These are phyloP conservation scores for Podargus strigoides DNA, from an alignment of 2,797 vertebrate species.

Conservation along the genomic window DNA sequence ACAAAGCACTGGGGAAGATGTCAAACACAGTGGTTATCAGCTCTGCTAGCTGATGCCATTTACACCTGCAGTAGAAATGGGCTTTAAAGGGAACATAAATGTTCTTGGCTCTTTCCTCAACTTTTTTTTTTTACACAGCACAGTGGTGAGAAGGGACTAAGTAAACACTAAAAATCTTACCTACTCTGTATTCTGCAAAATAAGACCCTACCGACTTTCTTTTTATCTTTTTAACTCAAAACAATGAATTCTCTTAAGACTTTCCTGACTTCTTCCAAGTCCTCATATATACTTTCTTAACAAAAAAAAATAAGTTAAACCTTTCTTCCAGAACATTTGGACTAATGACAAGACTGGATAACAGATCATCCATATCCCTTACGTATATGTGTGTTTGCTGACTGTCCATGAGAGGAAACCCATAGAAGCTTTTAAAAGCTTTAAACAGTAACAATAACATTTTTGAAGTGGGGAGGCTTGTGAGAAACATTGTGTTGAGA, in stretches of 20 bases:
- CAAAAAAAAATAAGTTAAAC: not conserved
- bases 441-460: not conserved
- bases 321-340: constrained; percentile 14
- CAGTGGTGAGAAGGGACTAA: not conserved
- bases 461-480: not conserved
- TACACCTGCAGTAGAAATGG: not conserved
- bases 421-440: constrained; percentile 15
- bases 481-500: not conserved
- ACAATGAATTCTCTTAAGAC: not conserved
- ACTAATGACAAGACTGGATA: not conserved
- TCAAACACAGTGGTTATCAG: not conserved
- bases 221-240: constrained; percentile 22
- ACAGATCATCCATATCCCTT: not conserved
- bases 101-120: not conserved
- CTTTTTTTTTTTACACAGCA: not conserved
- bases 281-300: not conserved
- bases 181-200: constrained; percentile 15
- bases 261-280: constrained; percentile 2
- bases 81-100: not conserved
- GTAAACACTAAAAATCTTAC: not conserved
- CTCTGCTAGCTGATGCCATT: not conserved
- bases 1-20: not conserved
- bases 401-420: not conserved
- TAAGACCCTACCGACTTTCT: not conserved
- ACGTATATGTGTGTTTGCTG: not conserved